A percentile compares a stretch with the other conserved stretches of the same genome.
Evolutionary conservation across 2,113 vertebrate species (phyloP).

Genomic region (Myotis lucifugus): DNA sequence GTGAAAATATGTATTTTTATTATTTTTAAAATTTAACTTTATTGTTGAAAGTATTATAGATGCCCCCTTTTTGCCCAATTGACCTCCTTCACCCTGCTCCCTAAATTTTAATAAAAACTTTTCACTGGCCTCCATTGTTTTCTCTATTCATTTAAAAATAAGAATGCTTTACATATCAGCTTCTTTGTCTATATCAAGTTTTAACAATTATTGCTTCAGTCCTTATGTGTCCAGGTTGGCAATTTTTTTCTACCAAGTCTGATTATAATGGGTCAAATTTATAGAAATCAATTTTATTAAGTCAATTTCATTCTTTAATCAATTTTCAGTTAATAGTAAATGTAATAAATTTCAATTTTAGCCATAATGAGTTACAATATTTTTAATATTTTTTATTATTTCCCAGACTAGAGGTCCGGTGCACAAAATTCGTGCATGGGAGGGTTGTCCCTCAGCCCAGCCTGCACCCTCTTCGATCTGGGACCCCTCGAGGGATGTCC

Average conservation of each 20-base stretch:
- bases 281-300: background rate
- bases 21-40: too few species aligned
- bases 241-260: background rate
- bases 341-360: background rate
- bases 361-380: background rate
- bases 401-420: background rate
- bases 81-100: too few species aligned
- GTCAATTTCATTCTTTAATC: background rate
- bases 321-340: background rate
- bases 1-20: background rate
- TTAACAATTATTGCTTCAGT: background rate
- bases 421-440: too few species aligned
- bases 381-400: background rate
- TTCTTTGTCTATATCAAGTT: background rate
- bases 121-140: background rate
- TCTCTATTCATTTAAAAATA: background rate
- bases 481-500: too few species aligned
- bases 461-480: too few species aligned
- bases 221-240: background rate
- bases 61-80: too few species aligned
- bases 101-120: background rate
- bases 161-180: background rate
- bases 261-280: background rate
- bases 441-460: too few species aligned
- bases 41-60: too few species aligned